Evolutionary conservation across 2,113 vertebrate genomes (phyloP), one percentile per base, ranked within the genome.

Genomic region (Gadus chalcogrammus): DNA sequence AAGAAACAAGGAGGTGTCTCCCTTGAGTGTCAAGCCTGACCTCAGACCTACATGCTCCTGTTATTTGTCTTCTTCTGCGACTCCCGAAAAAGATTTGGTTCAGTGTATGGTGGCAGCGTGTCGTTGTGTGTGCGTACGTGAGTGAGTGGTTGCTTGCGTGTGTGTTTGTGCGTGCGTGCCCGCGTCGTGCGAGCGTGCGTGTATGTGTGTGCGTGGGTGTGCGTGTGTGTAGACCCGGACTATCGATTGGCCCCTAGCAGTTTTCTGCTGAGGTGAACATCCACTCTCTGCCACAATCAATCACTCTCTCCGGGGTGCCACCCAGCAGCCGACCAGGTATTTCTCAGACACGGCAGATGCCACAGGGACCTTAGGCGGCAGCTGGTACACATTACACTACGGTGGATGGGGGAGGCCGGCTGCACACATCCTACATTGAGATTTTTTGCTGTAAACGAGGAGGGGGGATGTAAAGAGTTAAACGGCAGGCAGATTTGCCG

Each of bases 241-340:
- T 80, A 78, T 77, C 70, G 83, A 82, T 82, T 71, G 62, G 27
- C 52, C 60, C 52, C 61, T 18, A 3, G 73, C 71, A 71, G 72
- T 62, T 87, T 89, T 84, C 78, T 84, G 82, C 85, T 87, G 84
- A 86, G 84, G 79, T 81, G 73, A 84, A 86, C 84, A 83, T 78
- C 78, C 74, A 58, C 66, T 70, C 70, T 58, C 72, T 61, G 69
- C 59, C 71, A 77, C 52, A 68, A 88, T 86, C 85, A 83, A 88
- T 89, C 85, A 84, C 65, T 63, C 64, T 77, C 77, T 77, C 67
- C 68, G 76, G 56, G 75, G 75, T 63, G 79, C 78, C 77, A 75
- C 74, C 76, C 77, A 80, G 35, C 74, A 73, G 61, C 75, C 69
- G 64, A 77, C 71, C 63, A 18, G 27, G 52, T 69, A 42, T 68